phyloP scores from a whole-genome alignment of 37 sponge, comb jelly and placozoan species.

The Spongilla lacustris region DNA sequence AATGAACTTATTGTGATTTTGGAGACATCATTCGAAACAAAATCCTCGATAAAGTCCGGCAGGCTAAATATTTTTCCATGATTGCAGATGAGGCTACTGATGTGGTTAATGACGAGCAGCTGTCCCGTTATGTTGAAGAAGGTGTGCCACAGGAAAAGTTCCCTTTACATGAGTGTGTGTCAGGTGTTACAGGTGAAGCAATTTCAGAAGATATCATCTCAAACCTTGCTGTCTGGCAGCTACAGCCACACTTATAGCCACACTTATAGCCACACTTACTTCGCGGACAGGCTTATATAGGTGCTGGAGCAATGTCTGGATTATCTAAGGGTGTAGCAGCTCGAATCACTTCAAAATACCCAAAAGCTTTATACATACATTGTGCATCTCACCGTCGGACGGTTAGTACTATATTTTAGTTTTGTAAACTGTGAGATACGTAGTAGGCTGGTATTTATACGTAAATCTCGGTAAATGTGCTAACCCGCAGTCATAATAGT shows the following conservation, averaged over 20 bases:
- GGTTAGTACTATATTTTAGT: too few relatives aligned
- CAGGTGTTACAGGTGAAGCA: slow-evolving; percentile 50
- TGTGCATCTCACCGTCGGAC: slow-evolving; percentile 6
- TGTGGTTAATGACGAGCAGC: slow-evolving; percentile 62
- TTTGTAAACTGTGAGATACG: too few relatives aligned
- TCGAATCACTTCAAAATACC: slow-evolving; percentile 38
- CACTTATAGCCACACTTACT: slow-evolving; percentile 11
- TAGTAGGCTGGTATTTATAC: too few relatives aligned
- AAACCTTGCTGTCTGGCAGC: slow-evolving; percentile 3
- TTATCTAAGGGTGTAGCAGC: slow-evolving; percentile 43
- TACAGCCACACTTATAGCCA: slow-evolving; percentile 18
- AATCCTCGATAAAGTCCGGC: slow-evolving; percentile 33
- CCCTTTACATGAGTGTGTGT: slow-evolving; percentile 10
- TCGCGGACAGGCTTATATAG: slow-evolving; percentile 50
- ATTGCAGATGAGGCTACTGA: slow-evolving; percentile 82
- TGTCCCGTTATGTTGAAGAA: too few relatives aligned
- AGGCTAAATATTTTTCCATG: slow-evolving; percentile 61
- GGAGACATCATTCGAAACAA: slow-evolving; percentile 52
- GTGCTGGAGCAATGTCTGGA: slow-evolving; percentile 68
- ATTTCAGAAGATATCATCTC: slow-evolving; percentile 32
- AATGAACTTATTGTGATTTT: slow-evolving; percentile 68
- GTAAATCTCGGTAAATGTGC: too few relatives aligned
- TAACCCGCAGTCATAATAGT: too few relatives aligned
- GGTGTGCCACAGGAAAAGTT: too few relatives aligned
- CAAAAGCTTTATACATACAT: slow-evolving; percentile 19